Evolutionary conservation across 2,113 vertebrate species (phyloP).

Genomic region (Rhinichthys klamathensis): DNA sequence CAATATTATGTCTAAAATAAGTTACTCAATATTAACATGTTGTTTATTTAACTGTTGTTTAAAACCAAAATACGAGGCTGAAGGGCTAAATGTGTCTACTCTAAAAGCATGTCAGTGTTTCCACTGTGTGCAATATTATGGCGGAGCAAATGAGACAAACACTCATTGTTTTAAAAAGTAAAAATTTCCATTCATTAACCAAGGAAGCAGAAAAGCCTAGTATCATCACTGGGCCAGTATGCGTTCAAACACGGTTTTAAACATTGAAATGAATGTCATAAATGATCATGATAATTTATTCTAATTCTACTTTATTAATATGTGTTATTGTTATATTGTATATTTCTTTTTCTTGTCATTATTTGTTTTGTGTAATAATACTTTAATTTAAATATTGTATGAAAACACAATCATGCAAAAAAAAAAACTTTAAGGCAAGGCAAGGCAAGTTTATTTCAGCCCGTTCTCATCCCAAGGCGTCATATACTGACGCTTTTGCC

Average conservation of each 20-base stretch:
- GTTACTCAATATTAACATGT: not conserved
- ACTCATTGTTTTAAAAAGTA: not conserved
- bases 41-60: not conserved
- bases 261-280: not conserved
- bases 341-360: slow-evolving; percentile 32
- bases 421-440: too few relatives aligned
- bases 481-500: too few relatives aligned
- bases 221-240: too few relatives aligned
- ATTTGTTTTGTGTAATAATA: not conserved
- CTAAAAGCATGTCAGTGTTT: not conserved
- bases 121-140: not conserved
- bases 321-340: slow-evolving; percentile 36
- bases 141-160: not conserved
- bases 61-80: not conserved
- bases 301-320: not conserved
- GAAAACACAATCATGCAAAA: not conserved
- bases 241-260: not conserved
- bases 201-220: not conserved
- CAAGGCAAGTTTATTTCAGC: too few relatives aligned
- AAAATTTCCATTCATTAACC: not conserved
- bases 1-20: not conserved
- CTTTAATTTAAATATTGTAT: not conserved
- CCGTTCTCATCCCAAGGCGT: too few relatives aligned
- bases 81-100: not conserved
- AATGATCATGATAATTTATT: not conserved